Evolutionary conservation across 1,140 invertebrate genomes (phyloP).

Genomic region (Penaeus chinensis): DNA sequence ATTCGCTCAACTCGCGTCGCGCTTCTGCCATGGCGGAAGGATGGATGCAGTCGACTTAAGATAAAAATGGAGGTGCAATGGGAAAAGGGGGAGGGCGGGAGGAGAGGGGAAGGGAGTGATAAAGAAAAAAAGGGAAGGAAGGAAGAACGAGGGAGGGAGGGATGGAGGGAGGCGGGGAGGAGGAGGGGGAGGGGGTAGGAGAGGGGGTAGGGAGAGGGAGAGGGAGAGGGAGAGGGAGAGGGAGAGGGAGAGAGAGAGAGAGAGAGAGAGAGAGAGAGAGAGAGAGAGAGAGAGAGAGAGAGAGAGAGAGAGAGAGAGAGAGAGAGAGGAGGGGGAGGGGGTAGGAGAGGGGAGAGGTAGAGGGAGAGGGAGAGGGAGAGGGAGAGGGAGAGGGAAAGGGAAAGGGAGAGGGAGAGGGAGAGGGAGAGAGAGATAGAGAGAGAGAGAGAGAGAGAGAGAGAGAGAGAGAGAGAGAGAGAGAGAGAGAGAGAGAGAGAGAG

Average conservation of each 20-base stretch:
- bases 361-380: background rate
- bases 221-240: too few relatives aligned
- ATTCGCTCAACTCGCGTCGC: too few relatives aligned
- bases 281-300: background rate
- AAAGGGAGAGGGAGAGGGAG: background rate
- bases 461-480: background rate
- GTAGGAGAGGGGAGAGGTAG: background rate
- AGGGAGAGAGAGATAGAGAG: conserved; percentile 24
- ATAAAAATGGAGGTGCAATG: too few relatives aligned
- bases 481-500: background rate
- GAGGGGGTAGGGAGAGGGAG: background rate
- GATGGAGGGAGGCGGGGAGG: background rate
- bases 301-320: background rate
- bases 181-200: background rate
- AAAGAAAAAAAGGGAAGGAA: background rate
- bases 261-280: background rate
- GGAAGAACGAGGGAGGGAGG: too few relatives aligned
- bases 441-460: conserved; percentile 6
- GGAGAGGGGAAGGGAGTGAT: too few relatives aligned
- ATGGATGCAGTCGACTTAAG: too few relatives aligned
- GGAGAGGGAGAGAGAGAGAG: background rate
- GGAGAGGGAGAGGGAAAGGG: too few relatives aligned
- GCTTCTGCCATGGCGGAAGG: too few relatives aligned
- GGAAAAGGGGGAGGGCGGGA: too few relatives aligned
- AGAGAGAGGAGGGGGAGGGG: conserved; percentile 1